Base-by-base conservation (phyloP, 2,797 vertebrate species). In the Sandelia bainsii region DNA sequence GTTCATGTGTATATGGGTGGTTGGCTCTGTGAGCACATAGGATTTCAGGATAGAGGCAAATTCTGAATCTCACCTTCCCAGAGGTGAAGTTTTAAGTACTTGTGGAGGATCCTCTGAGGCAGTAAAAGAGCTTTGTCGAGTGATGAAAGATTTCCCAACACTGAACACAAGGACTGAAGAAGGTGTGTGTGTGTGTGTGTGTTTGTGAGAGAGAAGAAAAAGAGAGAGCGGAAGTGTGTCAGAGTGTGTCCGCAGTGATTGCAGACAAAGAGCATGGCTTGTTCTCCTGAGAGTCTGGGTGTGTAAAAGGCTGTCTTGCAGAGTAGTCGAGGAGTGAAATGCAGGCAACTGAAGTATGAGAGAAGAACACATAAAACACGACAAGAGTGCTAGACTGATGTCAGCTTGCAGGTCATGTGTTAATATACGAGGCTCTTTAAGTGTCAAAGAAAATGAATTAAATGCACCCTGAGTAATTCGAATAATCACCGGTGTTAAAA, bases 261-360 rank as follows among this genome's bases (percentile, higher is more conserved):
- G 69, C 75, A 79, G 77, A 80, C 73, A 83, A 73, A 87, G 78
- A 82, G 72, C 62, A 56, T 58, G 64, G 46, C 75, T 79, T 54
- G 64, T 74, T 83, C 85, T 82, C 82, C 60, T 61, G 77, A 81
- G 86, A 89, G 83, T 87, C 86, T 82, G 63, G 29, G 48, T 40
- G 34, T 65, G 69, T 79, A 71, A 81, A 72, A 82, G 75, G 61
- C 74, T 73, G 72, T 83, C 73, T 64, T 17, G 63, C 37, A 53
- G 68, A 72, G 23, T 34, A 61, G 29, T 25, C 20, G 68, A 42
- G 69, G 56, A 62, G 53, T 58, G 29, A 70, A 76, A 75, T 46
- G n/a, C 50, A 75, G 56, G 62, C 56, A 53, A 64, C 25, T 2
- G 39, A 75, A 53, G 49, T 29, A 32, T 77, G 51, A 64, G 49